phyloP scores from a whole-genome alignment of 2,113 vertebrate species.

The chimpanzee (Pan troglodytes) region NHGRI_mPanTro3-v2.1_pri NC_072402.2:143722501-143723000 shows the following conservation, averaged over 20 bases:
- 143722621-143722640: constrained; percentile 19
- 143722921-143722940: too few relatives aligned
- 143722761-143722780: not conserved
- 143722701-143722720: not conserved
- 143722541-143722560: constrained; percentile 30
- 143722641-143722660: not conserved
- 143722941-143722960: too few relatives aligned
- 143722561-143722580: constrained; percentile 4
- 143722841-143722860: too few relatives aligned
- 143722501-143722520: constrained; percentile 32
- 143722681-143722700: not conserved
- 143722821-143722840: not conserved
- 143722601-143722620: not conserved
- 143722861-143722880: too few relatives aligned
- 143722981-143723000: too few relatives aligned
- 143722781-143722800: not conserved
- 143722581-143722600: constrained; percentile 1
- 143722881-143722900: too few relatives aligned
- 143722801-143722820: not conserved
- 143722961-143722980: too few relatives aligned
- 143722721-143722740: not conserved
- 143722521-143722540: not conserved
- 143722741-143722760: not conserved
- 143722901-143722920: too few relatives aligned
- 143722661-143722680: not conserved